Evolutionary conservation across 2,888 invertebrate genomes (phyloP).

Genomic region (Dasypogon diadema): DNA sequence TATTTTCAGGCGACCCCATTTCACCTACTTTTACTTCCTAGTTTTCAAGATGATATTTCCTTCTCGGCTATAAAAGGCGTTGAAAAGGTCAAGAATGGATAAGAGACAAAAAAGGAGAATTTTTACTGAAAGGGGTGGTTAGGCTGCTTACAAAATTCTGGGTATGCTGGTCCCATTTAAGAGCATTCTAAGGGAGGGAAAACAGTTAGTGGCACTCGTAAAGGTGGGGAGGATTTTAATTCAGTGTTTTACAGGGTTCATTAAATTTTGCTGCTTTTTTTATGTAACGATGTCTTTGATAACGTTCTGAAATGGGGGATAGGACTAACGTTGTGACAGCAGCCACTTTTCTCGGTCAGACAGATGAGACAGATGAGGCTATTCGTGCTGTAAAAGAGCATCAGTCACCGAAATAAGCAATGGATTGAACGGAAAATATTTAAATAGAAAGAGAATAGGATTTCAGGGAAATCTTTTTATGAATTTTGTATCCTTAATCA

Average conservation of each 20-base stretch:
- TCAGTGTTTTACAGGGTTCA: slow-evolving; percentile 31
- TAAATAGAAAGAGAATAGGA: neutral
- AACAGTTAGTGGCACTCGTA: neutral
- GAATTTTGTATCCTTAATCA: no score
- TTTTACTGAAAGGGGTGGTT: slow-evolving; percentile 18
- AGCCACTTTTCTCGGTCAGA: neutral
- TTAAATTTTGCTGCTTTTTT: slow-evolving; percentile 27
- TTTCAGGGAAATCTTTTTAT: no score
- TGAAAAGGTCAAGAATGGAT: slow-evolving; percentile 44
- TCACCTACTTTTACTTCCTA: slow-evolving; percentile 29
- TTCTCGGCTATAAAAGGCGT: slow-evolving; percentile 8
- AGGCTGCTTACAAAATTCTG: slow-evolving; percentile 2
- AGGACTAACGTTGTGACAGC: neutral
- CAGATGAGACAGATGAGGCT: neutral
- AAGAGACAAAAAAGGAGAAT: slow-evolving; percentile 3
- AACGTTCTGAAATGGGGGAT: neutral
- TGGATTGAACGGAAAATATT: neutral
- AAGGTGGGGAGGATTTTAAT: slow-evolving; percentile 25
- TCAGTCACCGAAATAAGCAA: neutral
- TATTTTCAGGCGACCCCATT: slow-evolving; percentile 28
- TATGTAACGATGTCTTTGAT: neutral
- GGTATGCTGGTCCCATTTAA: neutral
- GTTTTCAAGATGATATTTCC: slow-evolving; percentile 13
- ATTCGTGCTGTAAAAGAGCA: neutral
- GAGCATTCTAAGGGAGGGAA: neutral